phyloP scores from a whole-genome alignment of 2,113 vertebrate genomes.

The Callaeas wilsoni region DNA sequence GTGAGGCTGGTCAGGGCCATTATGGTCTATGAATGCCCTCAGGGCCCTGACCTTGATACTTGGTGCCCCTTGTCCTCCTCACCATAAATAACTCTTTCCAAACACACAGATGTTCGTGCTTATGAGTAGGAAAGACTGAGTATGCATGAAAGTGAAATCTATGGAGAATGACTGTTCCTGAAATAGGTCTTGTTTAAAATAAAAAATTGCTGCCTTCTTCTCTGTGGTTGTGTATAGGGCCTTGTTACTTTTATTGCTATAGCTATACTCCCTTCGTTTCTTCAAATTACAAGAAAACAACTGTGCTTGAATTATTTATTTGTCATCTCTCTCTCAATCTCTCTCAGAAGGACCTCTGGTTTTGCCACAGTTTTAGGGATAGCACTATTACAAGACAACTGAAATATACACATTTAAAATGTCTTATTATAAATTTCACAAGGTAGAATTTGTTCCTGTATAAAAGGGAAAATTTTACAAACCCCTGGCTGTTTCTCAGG shows the following conservation, averaged over 20 bases:
- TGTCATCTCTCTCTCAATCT: neutral
- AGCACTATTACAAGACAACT: neutral
- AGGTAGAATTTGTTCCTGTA: neutral
- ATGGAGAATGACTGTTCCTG: neutral
- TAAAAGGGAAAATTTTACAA: neutral
- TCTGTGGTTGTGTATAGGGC: neutral
- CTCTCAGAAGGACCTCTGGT: neutral
- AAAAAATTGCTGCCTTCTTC: neutral
- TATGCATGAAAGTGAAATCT: neutral
- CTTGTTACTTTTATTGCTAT: neutral
- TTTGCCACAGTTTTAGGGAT: neutral
- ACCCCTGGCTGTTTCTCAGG: neutral
- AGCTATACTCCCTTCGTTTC: neutral
- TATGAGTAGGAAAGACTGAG: neutral
- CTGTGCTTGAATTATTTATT: neutral
- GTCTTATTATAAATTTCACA: neutral
- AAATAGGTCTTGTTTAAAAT: neutral
- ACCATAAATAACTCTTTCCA: neutral
- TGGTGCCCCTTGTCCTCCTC: neutral
- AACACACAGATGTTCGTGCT: neutral
- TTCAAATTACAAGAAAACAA: neutral
- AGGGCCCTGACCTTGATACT: neutral
- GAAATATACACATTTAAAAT: neutral
- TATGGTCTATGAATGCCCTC: neutral
- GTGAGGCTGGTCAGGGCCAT: neutral